Evolutionary conservation across 2,797 vertebrate genomes (phyloP).

Genomic region (Argya squamiceps): DNA sequence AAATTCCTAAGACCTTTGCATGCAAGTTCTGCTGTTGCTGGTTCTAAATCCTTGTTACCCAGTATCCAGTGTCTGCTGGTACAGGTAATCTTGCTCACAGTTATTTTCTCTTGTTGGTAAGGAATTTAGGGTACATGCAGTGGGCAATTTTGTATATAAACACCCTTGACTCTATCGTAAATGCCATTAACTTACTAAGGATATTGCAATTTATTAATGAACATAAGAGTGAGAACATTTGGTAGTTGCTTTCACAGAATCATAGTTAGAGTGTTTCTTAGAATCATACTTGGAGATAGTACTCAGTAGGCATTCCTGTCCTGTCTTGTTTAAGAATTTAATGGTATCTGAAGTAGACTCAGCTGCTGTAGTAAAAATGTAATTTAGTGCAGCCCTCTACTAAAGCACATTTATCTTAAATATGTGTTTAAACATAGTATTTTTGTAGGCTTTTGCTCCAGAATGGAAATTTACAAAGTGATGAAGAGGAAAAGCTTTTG

Average conservation of each 20-base stretch:
- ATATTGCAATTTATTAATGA: background rate
- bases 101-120: background rate
- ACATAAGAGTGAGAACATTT: background rate
- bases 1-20: background rate
- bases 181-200: background rate
- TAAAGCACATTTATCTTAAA: background rate
- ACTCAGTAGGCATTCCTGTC: background rate
- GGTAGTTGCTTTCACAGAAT: background rate
- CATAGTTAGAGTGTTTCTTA: background rate
- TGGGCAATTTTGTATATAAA: background rate
- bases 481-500: background rate
- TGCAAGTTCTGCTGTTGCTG: background rate
- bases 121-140: background rate
- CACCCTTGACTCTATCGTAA: background rate
- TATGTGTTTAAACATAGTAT: background rate
- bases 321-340: background rate
- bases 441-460: background rate
- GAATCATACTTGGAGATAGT: background rate
- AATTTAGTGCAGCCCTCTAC: background rate
- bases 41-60: background rate
- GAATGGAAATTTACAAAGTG: background rate
- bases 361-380: background rate
- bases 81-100: background rate
- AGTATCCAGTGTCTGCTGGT: background rate
- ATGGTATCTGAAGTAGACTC: background rate